These are phyloP conservation scores for Chlorodrepanis virens DNA, from an alignment of 2,113 vertebrate species.

Conservation along the genomic window DNA sequence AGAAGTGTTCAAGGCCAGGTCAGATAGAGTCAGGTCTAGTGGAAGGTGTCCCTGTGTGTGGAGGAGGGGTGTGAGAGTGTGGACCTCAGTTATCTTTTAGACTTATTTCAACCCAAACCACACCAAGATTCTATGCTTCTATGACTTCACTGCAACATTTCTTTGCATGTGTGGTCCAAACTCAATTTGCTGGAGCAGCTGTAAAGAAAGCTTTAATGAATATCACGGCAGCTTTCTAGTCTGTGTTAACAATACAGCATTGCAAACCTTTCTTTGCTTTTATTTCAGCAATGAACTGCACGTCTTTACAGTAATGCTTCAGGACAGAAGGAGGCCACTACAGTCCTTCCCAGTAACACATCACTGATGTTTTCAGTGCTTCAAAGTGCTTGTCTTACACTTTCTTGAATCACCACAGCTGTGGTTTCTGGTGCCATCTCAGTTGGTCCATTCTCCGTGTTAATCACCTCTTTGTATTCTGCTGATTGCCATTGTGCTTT, in stretches of 20 bases:
- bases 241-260: not conserved
- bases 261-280: not conserved
- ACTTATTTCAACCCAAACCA: not conserved
- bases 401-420: not conserved
- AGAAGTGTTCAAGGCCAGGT: not conserved
- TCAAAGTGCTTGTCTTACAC: not conserved
- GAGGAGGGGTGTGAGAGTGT: accelerated
- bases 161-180: not conserved
- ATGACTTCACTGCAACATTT: not conserved
- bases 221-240: not conserved
- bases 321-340: conserved; percentile 24
- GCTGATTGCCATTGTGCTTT: not conserved
- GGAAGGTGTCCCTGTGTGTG: not conserved
- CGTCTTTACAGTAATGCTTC: not conserved
- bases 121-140: not conserved
- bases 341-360: not conserved
- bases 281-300: not conserved
- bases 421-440: not conserved
- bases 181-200: not conserved
- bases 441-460: not conserved
- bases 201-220: not conserved
- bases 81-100: not conserved
- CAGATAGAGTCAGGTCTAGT: not conserved
- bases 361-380: not conserved
- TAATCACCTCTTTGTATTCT: not conserved